Evolutionary conservation across 2,888 invertebrate genomes (phyloP), one percentile per base, ranked within the genome.

Genomic region (Troilus luridus): DNA sequence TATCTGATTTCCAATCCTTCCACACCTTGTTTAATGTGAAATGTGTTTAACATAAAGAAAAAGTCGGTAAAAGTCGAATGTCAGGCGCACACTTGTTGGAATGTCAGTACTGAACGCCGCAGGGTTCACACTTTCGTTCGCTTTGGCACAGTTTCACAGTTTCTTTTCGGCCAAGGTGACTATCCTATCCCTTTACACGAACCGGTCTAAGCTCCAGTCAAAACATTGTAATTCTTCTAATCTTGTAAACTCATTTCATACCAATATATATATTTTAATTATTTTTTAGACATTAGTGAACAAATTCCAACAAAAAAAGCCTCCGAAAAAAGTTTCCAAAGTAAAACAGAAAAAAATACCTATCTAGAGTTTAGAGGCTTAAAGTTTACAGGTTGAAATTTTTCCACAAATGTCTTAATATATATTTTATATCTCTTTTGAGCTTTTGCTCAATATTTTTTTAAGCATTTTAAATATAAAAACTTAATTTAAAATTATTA

Each of bases 101-200:
- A 41, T 77, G 72, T 41, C 24, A 77, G 14, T 17, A 27, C 6
- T 60, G 56, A 85, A 56, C 56, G n/a, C 10, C 54, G 19, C n/a
- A 56, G 41, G n/a, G 56, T n/a, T 85, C 85, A 8, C 56, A 58
- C 85, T 85, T 85, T 85, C 85, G 85, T 85, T 85, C 85, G 85
- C 85, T 41, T 77, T 77, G 72, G 72, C 72, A 77, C 72, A 85
- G 85, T 85, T 85, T 85, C 85, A 58, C 85, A 85, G 56, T 85
- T 85, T 85, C 85, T 85, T 85, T 41, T 41, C 72, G 72, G 72
- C 72, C 72, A 77, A 77, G 72, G 72, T 77, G 72, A 77, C 72
- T 77, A 1, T 12, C 8, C 6, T 24, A 41, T 12, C 72, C 72
- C 8, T 77, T 77, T 41, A 17, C 41, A 6, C 27, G 8, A 77